phyloP scores from a whole-genome alignment of 2,113 vertebrate species.

The Hiodon tergisus region DNA sequence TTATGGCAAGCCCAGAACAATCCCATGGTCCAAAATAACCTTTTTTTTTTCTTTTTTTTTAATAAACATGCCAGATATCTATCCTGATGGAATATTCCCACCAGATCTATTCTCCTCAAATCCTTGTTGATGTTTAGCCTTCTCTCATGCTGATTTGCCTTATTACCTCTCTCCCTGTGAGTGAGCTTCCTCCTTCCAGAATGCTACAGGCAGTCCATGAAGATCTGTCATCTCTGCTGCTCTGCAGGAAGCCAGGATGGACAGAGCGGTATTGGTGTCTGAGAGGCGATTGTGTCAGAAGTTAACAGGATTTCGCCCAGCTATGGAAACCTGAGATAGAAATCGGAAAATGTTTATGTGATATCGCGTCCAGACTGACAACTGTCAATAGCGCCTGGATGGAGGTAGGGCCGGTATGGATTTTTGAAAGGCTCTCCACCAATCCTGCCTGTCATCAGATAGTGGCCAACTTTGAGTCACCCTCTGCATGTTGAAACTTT shows the following conservation, averaged over 20 bases:
- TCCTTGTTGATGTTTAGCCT: neutral
- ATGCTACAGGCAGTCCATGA: constrained; percentile 5
- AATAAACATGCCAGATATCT: neutral
- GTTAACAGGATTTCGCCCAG: constrained; percentile 73
- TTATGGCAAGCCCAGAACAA: no score
- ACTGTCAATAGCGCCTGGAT: constrained; percentile 67
- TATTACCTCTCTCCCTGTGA: neutral
- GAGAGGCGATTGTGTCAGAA: constrained; percentile 65
- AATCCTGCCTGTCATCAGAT: constrained; percentile 59
- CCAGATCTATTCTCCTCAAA: neutral
- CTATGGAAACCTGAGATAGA: constrained; percentile 71
- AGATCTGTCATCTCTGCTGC: constrained; percentile 32
- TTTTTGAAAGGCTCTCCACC: constrained; percentile 61
- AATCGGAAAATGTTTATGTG: constrained; percentile 75
- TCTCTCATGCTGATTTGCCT: neutral
- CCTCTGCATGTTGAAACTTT: constrained; percentile 48
- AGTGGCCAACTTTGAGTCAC: constrained; percentile 65
- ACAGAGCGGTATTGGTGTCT: constrained; percentile 52
- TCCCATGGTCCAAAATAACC: no score
- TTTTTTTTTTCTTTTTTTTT: no score
- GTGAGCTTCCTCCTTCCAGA: neutral
- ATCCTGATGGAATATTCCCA: neutral
- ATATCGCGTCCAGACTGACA: constrained; percentile 72
- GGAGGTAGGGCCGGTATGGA: constrained; percentile 68
- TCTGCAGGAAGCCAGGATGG: constrained; percentile 48